These are phyloP conservation scores for Neotragus moschatus DNA, from an alignment of 2,113 vertebrate species.

Conservation along the genomic window DNA sequence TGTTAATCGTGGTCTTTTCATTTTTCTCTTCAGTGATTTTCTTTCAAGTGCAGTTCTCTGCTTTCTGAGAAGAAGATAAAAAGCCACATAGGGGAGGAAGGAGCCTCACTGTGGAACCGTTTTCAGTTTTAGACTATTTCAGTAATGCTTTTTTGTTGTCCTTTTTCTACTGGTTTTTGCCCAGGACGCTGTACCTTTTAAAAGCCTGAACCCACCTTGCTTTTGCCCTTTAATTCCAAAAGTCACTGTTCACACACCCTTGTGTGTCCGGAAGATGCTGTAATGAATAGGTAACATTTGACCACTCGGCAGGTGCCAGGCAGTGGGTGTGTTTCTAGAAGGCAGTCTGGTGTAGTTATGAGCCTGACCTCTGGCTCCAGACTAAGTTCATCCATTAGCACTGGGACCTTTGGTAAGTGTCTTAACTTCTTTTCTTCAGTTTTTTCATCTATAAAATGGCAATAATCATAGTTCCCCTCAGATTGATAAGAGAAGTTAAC, in stretches of 20 bases:
- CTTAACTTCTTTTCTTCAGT: neutral
- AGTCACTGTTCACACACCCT: neutral
- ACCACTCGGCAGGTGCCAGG: neutral
- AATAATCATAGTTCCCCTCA: neutral
- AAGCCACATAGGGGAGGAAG: neutral
- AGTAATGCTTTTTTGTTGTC: neutral
- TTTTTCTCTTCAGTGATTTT: slow-evolving; percentile 24
- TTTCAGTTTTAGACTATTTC: neutral
- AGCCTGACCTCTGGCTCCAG: neutral
- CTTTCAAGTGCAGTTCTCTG: slow-evolving; percentile 6
- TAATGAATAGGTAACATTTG: neutral
- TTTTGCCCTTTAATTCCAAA: neutral
- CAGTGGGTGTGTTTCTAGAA: neutral
- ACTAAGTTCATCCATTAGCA: neutral
- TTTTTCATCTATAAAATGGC: neutral
- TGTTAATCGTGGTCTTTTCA: slow-evolving; percentile 1
- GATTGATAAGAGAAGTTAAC: neutral
- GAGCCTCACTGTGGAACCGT: neutral
- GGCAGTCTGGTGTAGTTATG: neutral
- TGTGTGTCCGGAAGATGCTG: neutral
- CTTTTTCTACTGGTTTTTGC: neutral
- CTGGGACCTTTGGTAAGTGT: neutral
- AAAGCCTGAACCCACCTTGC: neutral
- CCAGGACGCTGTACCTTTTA: neutral
- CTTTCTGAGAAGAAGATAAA: slow-evolving; percentile 13